A percentile compares a stretch with the other conserved stretches of the same genome.
These are phyloP conservation scores for Colletes latitarsis DNA, from an alignment of 1,140 invertebrate species.

Conservation along the genomic window DNA sequence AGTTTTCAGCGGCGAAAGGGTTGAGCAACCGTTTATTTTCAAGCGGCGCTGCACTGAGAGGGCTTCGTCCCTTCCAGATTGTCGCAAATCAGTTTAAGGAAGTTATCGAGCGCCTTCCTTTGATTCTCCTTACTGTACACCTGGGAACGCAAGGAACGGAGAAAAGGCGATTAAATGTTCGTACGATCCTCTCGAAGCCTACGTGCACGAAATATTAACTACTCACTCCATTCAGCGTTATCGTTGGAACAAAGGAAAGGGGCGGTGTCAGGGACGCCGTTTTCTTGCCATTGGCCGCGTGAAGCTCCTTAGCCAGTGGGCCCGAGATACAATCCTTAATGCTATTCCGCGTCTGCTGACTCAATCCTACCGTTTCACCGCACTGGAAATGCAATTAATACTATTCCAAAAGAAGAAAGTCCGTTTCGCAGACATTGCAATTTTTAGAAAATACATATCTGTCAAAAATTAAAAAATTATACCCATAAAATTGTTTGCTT, in stretches of 20 bases:
- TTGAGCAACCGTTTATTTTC: conserved; percentile 33
- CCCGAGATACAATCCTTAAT: conserved; percentile 78
- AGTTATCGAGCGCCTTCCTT: conserved; percentile 53
- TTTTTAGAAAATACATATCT: too few relatives aligned
- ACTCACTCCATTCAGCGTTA: conserved; percentile 82
- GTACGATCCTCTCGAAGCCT: too few relatives aligned
- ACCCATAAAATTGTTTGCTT: too few relatives aligned
- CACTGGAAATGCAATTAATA: conserved; percentile 77
- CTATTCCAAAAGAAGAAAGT: too few relatives aligned
- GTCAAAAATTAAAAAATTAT: too few relatives aligned
- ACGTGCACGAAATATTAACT: neutral
- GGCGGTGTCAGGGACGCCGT: conserved; percentile 80
- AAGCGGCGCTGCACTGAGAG: conserved; percentile 43
- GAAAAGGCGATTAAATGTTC: neutral
- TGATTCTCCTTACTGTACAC: conserved; percentile 62
- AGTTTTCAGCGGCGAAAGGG: conserved; percentile 8
- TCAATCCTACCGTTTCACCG: conserved; percentile 73
- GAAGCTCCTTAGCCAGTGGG: conserved; percentile 77
- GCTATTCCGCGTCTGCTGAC: conserved; percentile 69
- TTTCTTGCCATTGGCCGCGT: conserved; percentile 82
- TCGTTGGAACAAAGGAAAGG: conserved; percentile 84
- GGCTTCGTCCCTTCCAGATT: conserved; percentile 54
- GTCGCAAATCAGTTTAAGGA: conserved; percentile 66
- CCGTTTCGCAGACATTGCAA: too few relatives aligned
- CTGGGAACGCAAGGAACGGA: conserved; percentile 29